These are phyloP conservation scores for Ispidina lecontei DNA, from an alignment of 2,797 vertebrate genomes.

Conservation along the genomic window DNA sequence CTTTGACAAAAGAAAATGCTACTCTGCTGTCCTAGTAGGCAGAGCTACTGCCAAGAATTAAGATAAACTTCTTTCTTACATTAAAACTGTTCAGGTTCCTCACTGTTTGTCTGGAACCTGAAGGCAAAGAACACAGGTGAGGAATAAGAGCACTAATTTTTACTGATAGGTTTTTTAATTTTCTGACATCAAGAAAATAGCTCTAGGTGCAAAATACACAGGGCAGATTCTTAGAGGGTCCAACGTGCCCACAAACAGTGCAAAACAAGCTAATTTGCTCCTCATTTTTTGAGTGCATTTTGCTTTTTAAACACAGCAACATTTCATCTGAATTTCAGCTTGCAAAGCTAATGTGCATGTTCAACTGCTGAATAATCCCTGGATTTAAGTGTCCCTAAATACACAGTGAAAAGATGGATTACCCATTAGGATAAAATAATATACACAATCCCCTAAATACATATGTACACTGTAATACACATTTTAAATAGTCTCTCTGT, in stretches of 20 bases:
- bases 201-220: neutral
- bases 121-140: neutral
- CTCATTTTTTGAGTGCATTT: neutral
- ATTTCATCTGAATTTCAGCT: constrained; percentile 40
- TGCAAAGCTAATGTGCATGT: neutral
- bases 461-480: constrained; percentile 57
- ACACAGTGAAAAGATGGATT: constrained; percentile 69
- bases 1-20: constrained; percentile 19
- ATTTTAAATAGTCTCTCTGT: constrained; percentile 57
- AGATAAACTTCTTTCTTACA: neutral
- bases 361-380: constrained; percentile 65
- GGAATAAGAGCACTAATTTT: neutral
- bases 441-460: constrained; percentile 68
- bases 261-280: neutral
- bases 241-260: neutral
- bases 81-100: neutral
- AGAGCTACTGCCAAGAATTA: neutral
- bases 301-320: neutral
- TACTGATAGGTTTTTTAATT: neutral
- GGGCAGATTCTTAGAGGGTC: neutral
- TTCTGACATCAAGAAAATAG: neutral
- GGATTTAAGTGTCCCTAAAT: constrained; percentile 70
- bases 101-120: neutral
- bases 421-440: constrained; percentile 73
- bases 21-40: neutral